A percentile compares a stretch with the other conserved stretches of the same genome.
These are phyloP conservation scores for Melangyna quadrimaculata DNA, from an alignment of 2,888 invertebrate genomes.

Conservation along the genomic window DNA sequence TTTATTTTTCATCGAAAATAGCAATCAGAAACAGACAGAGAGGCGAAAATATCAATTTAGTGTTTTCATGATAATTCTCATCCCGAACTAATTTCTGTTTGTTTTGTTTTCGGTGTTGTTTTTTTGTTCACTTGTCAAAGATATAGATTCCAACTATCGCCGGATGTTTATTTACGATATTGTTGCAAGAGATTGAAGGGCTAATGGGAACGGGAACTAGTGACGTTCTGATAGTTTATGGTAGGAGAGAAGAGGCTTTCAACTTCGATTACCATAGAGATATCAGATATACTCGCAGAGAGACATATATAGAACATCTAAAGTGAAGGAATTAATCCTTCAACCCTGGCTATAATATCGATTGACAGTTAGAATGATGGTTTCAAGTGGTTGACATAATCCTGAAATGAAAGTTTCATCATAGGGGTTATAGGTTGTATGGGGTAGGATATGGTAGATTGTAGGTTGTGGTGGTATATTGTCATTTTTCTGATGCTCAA, in stretches of 20 bases:
- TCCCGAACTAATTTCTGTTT: background rate
- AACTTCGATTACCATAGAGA: slow-evolving; percentile 30
- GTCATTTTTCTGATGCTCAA: background rate
- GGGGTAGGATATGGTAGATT: background rate
- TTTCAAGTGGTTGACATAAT: slow-evolving; percentile 46
- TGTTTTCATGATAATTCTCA: background rate
- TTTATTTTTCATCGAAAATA: background rate
- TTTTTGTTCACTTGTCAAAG: background rate
- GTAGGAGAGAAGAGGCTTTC: background rate
- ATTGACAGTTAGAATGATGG: slow-evolving; percentile 44
- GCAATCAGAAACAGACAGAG: background rate
- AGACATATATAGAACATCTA: background rate
- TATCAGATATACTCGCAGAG: background rate
- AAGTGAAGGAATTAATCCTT: slow-evolving; percentile 43
- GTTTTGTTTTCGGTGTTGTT: background rate
- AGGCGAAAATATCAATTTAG: background rate
- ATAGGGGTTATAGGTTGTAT: background rate
- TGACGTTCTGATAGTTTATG: background rate
- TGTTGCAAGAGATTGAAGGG: slow-evolving; percentile 28
- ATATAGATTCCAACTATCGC: slow-evolving; percentile 15
- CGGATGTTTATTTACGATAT: slow-evolving; percentile 51
- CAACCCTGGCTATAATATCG: slow-evolving; percentile 18
- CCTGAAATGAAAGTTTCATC: slow-evolving; percentile 22
- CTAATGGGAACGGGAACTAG: background rate
- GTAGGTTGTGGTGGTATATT: background rate